A percentile compares a stretch with the other conserved stretches of the same genome.
phyloP scores from a whole-genome alignment of 1,140 invertebrate genomes.

The Micrasema longulum region DNA sequence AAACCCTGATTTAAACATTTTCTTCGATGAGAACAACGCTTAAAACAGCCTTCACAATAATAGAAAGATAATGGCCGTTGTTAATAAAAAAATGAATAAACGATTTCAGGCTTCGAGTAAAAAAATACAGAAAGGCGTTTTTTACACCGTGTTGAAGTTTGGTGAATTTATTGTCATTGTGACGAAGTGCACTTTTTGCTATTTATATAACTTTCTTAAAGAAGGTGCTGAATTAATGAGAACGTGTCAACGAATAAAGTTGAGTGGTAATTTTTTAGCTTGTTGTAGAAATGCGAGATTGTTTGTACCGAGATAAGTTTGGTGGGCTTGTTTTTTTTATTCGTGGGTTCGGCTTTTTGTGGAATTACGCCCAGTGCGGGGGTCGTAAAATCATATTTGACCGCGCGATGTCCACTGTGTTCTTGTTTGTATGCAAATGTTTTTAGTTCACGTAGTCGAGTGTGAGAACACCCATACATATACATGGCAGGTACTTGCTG shows the following conservation, averaged over 20 bases:
- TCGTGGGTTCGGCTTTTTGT: not conserved
- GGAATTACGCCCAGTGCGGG: not conserved
- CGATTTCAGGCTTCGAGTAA: not conserved
- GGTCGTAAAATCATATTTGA: constrained; percentile 40
- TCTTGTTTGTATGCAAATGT: constrained; percentile 45
- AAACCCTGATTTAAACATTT: not conserved
- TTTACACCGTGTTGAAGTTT: not conserved
- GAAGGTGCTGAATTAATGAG: constrained; percentile 29
- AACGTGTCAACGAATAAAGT: not conserved
- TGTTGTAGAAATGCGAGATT: not conserved
- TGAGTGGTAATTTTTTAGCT: not conserved
- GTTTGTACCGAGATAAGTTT: not conserved
- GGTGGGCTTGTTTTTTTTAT: not conserved
- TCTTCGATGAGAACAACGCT: not conserved
- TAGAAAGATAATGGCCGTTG: constrained; percentile 25
- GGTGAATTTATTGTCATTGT: not conserved
- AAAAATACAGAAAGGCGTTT: not conserved
- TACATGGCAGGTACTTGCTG: not conserved
- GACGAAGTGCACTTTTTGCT: not conserved
- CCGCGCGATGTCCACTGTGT: constrained; percentile 35
- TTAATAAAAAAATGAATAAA: constrained; percentile 11
- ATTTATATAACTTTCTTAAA: constrained; percentile 2
- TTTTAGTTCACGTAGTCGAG: constrained; percentile 31
- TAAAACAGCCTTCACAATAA: constrained; percentile 35
- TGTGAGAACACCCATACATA: constrained; percentile 31